A percentile compares a stretch with the other conserved stretches of the same genome.
Evolutionary conservation across 2,113 vertebrate genomes (phyloP).

Genomic region (Corynorhinus townsendii): DNA sequence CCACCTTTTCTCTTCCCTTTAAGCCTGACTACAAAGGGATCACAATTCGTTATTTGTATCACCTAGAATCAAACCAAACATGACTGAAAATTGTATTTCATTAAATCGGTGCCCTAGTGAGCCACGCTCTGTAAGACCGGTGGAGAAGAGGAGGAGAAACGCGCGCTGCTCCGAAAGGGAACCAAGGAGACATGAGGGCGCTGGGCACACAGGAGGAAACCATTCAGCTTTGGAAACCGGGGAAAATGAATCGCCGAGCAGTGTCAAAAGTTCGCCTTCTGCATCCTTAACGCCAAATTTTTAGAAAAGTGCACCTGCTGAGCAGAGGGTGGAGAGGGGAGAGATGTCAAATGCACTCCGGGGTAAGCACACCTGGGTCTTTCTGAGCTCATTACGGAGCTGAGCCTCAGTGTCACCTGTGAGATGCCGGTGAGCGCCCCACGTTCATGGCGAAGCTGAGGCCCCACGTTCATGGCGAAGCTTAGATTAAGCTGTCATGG

Average conservation of each 20-base stretch:
- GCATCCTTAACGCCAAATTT: not conserved
- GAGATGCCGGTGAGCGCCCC: not conserved
- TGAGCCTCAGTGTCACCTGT: not conserved
- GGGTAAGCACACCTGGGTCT: not conserved
- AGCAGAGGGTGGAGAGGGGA: not conserved
- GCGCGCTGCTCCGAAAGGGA: not conserved
- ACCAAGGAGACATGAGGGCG: slow-evolving; percentile 18
- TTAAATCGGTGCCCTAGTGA: slow-evolving; percentile 58
- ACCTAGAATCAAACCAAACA: slow-evolving; percentile 60
- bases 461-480: not conserved
- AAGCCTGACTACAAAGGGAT: slow-evolving; percentile 59
- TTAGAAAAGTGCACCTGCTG: not conserved
- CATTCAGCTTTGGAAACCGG: slow-evolving; percentile 35
- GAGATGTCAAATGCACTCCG: not conserved
- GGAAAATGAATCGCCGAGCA: not conserved
- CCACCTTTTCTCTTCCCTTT: slow-evolving; percentile 43
- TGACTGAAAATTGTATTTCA: slow-evolving; percentile 52
- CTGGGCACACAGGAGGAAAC: slow-evolving; percentile 26
- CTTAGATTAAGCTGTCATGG: not conserved
- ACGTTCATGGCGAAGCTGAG: not conserved
- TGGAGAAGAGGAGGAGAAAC: not conserved
- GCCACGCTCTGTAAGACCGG: slow-evolving; percentile 8
- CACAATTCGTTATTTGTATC: slow-evolving; percentile 55
- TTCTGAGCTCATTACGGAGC: not conserved
- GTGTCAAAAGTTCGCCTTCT: slow-evolving; percentile 40